Evolutionary conservation across 1,140 invertebrate species (phyloP).

Genomic region (Neodiprion pinetum): DNA sequence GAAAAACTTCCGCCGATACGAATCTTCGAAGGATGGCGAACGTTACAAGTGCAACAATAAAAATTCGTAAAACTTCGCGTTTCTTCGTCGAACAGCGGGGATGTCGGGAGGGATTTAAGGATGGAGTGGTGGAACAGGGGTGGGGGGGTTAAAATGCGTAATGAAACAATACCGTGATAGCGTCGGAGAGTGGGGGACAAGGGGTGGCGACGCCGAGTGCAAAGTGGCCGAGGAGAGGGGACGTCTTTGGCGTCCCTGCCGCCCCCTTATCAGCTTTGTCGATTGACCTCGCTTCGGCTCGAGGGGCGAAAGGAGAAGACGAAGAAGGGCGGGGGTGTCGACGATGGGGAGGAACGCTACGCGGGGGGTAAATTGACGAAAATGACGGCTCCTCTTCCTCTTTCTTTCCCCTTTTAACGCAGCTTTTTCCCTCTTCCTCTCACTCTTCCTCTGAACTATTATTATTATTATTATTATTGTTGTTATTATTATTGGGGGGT

Average conservation of each 20-base stretch:
- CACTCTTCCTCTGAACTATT: not conserved
- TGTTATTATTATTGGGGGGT: not conserved
- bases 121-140: constrained; percentile 29
- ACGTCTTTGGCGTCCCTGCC: constrained; percentile 47
- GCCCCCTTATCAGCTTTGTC: constrained; percentile 38
- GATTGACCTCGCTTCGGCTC: constrained; percentile 58
- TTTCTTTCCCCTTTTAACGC: not conserved
- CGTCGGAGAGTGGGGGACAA: constrained; percentile 13
- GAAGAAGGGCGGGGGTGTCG: constrained; percentile 18
- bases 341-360: constrained; percentile 30
- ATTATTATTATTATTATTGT: not conserved
- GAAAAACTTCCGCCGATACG: not conserved
- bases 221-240: constrained; percentile 32
- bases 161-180: constrained; percentile 59
- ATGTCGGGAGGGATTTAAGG: constrained; percentile 21
- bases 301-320: constrained; percentile 30
- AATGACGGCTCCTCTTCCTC: constrained; percentile 45
- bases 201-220: constrained; percentile 18
- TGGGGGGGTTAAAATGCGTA: constrained; percentile 47
- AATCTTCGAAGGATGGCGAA: not conserved
- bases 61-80: constrained; percentile 60
- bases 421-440: constrained; percentile 8
- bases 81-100: constrained; percentile 39
- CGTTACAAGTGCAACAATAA: constrained; percentile 58
- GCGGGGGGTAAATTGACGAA: constrained; percentile 54